phyloP scores from a whole-genome alignment of 2,113 vertebrate species.

The Atlantisia rogersi region DNA sequence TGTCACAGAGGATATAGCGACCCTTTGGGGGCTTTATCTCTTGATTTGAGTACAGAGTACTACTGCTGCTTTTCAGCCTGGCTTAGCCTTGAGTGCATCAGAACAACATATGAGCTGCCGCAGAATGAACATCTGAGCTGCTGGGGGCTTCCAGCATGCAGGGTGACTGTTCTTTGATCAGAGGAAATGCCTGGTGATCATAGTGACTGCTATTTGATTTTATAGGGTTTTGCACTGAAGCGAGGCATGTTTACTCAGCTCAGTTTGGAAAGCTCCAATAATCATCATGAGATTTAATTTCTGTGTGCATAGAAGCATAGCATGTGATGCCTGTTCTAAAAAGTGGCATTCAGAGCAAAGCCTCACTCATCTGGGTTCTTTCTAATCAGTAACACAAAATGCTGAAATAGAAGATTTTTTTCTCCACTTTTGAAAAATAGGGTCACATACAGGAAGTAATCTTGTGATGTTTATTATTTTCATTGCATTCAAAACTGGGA shows the following conservation, averaged over 20 bases:
- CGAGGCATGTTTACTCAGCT: slow-evolving; percentile 1
- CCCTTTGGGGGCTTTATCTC: not conserved
- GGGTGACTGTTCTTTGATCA: not conserved
- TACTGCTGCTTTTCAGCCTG: not conserved
- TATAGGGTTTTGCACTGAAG: not conserved
- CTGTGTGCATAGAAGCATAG: not conserved
- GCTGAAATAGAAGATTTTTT: not conserved
- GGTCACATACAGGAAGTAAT: not conserved
- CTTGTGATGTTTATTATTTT: not conserved
- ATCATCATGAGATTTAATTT: slow-evolving; percentile 34
- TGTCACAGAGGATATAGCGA: not conserved
- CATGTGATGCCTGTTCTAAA: not conserved
- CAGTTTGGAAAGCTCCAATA: slow-evolving; percentile 5
- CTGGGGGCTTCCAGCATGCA: not conserved
- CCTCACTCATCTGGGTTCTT: not conserved
- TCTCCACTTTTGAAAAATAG: not conserved
- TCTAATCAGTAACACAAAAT: not conserved
- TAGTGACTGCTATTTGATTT: not conserved
- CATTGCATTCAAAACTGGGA: not conserved
- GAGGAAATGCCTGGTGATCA: not conserved
- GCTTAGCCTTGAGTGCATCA: not conserved
- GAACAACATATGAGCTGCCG: accelerated
- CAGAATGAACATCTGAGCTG: not conserved
- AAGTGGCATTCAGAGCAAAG: not conserved
- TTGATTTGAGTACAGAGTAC: not conserved